phyloP scores from a whole-genome alignment of 2,797 vertebrate species.

The Sphenopsis melanotis region DNA sequence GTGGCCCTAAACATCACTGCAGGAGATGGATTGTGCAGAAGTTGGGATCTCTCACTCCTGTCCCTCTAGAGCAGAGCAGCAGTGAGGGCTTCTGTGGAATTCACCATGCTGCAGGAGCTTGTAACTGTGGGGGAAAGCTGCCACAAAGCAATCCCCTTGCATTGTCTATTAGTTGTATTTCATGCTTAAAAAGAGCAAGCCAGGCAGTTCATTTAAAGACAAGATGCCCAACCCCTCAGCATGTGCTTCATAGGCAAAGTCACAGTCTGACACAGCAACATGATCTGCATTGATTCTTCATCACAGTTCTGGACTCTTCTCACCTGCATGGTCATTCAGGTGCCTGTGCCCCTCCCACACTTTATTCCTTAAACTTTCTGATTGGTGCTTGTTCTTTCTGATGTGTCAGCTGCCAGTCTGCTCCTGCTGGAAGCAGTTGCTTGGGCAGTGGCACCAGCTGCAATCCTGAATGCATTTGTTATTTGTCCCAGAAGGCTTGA shows the following conservation, averaged over 20 bases:
- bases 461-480: not conserved
- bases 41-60: not conserved
- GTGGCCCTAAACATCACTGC: not conserved
- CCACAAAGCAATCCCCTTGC: not conserved
- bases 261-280: fast-evolving
- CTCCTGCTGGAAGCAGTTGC: not conserved
- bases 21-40: not conserved
- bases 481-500: not conserved
- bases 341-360: not conserved
- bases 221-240: not conserved
- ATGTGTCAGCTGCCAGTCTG: not conserved
- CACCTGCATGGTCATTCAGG: not conserved
- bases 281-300: not conserved
- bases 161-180: not conserved
- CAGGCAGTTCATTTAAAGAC: not conserved
- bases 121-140: not conserved
- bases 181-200: not conserved
- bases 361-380: not conserved
- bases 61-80: not conserved
- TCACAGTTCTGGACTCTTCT: not conserved
- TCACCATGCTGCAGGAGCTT: not conserved
- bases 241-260: not conserved
- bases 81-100: not conserved
- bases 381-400: not conserved
- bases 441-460: not conserved